Conservation (phyloP, 2,113 vertebrate species). For the Smithornis capensis region DNA sequence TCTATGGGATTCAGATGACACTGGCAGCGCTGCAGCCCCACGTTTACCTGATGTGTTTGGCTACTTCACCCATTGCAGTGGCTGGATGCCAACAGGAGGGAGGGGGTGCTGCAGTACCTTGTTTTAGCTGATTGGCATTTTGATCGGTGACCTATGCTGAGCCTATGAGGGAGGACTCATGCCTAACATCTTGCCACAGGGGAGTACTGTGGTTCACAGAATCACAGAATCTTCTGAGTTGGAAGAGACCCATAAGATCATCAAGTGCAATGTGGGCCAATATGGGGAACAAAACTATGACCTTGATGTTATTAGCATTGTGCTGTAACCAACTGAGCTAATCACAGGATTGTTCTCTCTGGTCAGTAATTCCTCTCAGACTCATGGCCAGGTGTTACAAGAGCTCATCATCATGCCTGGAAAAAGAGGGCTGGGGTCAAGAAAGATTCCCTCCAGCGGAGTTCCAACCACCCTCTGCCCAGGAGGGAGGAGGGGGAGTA, state of each 20-base stretch:
- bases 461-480: not conserved
- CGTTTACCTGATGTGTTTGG: rapidly evolving
- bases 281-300: no score
- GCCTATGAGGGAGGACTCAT: not conserved
- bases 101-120: rapidly evolving
- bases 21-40: rapidly evolving
- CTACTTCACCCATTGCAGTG: rapidly evolving
- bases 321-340: no score
- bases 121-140: rapidly evolving
- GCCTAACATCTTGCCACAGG: not conserved
- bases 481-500: not conserved
- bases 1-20: not conserved
- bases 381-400: not conserved
- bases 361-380: no score
- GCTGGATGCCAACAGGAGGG: rapidly evolving
- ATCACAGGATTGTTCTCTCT: not conserved
- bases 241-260: no score
- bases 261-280: no score
- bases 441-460: rapidly evolving
- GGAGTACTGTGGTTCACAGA: not conserved
- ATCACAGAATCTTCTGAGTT: no score
- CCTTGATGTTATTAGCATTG: no score
- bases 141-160: not conserved
- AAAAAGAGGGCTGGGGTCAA: not conserved
- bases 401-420: not conserved